Base-by-base conservation (phyloP, 2,888 invertebrate species). In the Caenorhabditis virilis region DNA sequence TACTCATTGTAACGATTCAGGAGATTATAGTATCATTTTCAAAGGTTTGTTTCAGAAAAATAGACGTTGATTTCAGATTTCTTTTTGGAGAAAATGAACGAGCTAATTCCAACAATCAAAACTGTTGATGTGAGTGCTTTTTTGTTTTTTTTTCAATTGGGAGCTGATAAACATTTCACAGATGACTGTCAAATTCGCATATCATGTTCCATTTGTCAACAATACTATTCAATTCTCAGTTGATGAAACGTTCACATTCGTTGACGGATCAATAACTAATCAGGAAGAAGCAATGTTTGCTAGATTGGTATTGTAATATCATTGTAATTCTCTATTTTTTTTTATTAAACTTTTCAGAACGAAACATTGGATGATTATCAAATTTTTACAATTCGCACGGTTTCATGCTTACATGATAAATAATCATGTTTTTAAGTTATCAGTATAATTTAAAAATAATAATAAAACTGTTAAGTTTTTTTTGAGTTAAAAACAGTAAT, bases 251-350 rank as follows among this genome's bases (percentile, higher is more conserved):
- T 30, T 60, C n/a, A 60, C 60, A 11, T 39, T 39, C n/a, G 22
- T 20, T 9, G 46, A 50, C 23, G 54, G 50, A 22, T 42, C 43
- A 33, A 43, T 45, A 6, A 23, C 39, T 22, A 43, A 48, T 18
- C 52, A 50, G 23, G 60, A 60, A 15, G 53, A 60, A 33, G 60
- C 54, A 16, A 49, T 54, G 43, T 60, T 60, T 25, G 60, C 60
- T 18, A n/a, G 60, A 54, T 23, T 50, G 39, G 60, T 60, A 5
- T n/a, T n/a, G n/a, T n/a, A n/a, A n/a, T n/a, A n/a, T n/a, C n/a
- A n/a, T n/a, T n/a, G n/a, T n/a, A n/a, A n/a, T n/a, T n/a, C n/a
- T n/a, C n/a, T n/a, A n/a, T n/a, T n/a, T n/a, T n/a, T n/a, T n/a
- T n/a, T n/a, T n/a, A n/a, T n/a, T n/a, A n/a, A 13, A 43, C 22